Evolutionary conservation across 2,888 invertebrate species (phyloP).

Genomic region (Orthosia gracilis): DNA sequence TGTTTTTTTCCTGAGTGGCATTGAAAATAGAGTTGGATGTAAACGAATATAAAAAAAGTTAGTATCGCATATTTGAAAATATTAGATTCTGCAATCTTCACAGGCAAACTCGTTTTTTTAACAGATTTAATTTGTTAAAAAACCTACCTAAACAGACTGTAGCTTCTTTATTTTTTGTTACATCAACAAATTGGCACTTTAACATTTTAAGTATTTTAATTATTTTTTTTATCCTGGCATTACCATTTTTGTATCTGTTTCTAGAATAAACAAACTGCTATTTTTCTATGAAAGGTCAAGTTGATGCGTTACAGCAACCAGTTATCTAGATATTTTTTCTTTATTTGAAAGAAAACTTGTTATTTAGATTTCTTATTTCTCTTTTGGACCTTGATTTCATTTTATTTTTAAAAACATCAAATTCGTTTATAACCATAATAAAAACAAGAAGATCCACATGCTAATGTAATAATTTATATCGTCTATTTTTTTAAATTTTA

Average conservation of each 20-base stretch:
- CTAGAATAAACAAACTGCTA: background rate
- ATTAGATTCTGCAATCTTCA: background rate
- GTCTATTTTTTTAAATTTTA: background rate
- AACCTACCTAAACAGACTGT: too few species aligned
- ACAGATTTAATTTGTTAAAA: background rate
- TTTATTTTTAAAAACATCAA: conserved; percentile 9
- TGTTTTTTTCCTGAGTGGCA: background rate
- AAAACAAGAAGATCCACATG: background rate
- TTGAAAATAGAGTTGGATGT: background rate
- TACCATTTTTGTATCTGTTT: conserved; percentile 7
- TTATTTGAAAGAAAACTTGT: background rate
- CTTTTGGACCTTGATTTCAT: background rate
- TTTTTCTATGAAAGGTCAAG: conserved; percentile 48
- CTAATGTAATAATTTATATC: background rate
- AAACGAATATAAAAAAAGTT: background rate
- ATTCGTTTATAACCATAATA: background rate
- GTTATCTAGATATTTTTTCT: conserved; percentile 25
- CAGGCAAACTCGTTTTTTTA: background rate
- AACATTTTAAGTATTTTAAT: background rate
- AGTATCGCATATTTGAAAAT: background rate
- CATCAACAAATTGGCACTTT: background rate
- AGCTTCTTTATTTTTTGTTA: background rate
- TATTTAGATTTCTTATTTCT: background rate
- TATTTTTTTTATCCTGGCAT: conserved; percentile 3
- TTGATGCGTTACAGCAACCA: conserved; percentile 24